Evolutionary conservation across 2,797 vertebrate species (phyloP).

Genomic region (Allobates femoralis): DNA sequence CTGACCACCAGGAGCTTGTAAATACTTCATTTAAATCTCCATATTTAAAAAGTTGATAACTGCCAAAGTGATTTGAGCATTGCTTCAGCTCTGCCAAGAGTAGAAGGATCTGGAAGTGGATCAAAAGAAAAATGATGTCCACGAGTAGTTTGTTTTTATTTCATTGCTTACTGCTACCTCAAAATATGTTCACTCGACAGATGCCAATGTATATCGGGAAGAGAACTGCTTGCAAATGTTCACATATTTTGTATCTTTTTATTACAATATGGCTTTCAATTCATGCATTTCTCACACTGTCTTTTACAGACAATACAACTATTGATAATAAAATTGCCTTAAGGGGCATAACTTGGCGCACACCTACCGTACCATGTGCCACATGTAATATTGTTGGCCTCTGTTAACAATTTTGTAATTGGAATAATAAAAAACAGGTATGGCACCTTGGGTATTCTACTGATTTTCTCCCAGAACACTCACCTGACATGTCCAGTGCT

Average conservation of each 20-base stretch:
- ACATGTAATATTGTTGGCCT: no score
- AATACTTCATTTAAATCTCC: constrained; percentile 44
- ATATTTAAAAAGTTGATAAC: constrained; percentile 40
- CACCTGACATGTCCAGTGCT: no score
- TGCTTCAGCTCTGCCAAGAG: constrained; percentile 8
- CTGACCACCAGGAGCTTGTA: constrained; percentile 28
- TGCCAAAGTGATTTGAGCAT: constrained; percentile 46
- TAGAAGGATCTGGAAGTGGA: constrained; percentile 40
- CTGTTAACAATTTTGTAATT: no score
- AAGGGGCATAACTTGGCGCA: neutral
- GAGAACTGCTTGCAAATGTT: constrained; percentile 8
- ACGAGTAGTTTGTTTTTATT: constrained; percentile 36
- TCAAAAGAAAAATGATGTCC: constrained; percentile 44
- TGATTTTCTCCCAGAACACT: no score
- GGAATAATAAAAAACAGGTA: no score
- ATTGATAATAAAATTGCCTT: neutral
- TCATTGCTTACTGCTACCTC: constrained; percentile 43
- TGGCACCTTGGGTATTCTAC: no score
- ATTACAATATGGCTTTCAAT: neutral
- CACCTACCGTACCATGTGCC: no score
- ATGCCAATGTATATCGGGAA: constrained; percentile 40
- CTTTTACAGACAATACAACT: neutral
- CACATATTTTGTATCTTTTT: constrained; percentile 25
- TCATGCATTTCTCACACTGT: neutral
- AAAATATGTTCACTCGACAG: constrained; percentile 41